A percentile compares a stretch with the other conserved stretches of the same genome.
phyloP scores from a whole-genome alignment of 2,888 invertebrate genomes.

The Lymantria monacha region DNA sequence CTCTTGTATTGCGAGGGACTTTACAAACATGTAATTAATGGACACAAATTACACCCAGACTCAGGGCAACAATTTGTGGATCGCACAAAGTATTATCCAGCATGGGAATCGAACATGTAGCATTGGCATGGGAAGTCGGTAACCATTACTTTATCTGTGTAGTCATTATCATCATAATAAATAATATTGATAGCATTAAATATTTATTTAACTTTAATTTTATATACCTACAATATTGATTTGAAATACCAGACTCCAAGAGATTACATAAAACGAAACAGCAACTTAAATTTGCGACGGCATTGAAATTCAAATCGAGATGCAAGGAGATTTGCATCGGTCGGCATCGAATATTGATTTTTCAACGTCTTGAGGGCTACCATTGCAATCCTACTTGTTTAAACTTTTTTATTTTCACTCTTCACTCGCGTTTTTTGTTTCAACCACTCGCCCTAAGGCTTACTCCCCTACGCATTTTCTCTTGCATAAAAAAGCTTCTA shows the following conservation, averaged over 20 bases:
- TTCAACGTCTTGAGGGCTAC: constrained; percentile 73
- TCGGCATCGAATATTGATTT: constrained; percentile 78
- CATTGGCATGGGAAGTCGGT: too few species aligned
- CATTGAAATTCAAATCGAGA: constrained; percentile 77
- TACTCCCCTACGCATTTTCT: constrained; percentile 76
- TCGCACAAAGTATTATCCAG: too few species aligned
- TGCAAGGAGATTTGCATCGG: constrained; percentile 78
- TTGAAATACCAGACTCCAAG: constrained; percentile 31
- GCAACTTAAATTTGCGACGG: constrained; percentile 59
- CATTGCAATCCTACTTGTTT: constrained; percentile 78
- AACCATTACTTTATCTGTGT: too few species aligned
- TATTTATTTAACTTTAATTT: too few species aligned
- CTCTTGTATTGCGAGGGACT: too few species aligned
- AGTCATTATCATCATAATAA: too few species aligned
- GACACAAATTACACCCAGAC: too few species aligned
- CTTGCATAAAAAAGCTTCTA: constrained; percentile 83
- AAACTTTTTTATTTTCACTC: constrained; percentile 82
- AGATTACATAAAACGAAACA: constrained; percentile 56
- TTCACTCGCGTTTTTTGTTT: constrained; percentile 81
- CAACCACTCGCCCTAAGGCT: constrained; percentile 75
- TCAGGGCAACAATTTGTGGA: too few species aligned
- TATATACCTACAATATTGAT: neutral
- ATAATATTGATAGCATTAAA: too few species aligned
- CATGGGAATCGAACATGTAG: too few species aligned
- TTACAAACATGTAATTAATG: too few species aligned